Evolutionary conservation across 1,140 invertebrate genomes (phyloP).

Genomic region (Hermatobates lingyangjiaoensis): DNA sequence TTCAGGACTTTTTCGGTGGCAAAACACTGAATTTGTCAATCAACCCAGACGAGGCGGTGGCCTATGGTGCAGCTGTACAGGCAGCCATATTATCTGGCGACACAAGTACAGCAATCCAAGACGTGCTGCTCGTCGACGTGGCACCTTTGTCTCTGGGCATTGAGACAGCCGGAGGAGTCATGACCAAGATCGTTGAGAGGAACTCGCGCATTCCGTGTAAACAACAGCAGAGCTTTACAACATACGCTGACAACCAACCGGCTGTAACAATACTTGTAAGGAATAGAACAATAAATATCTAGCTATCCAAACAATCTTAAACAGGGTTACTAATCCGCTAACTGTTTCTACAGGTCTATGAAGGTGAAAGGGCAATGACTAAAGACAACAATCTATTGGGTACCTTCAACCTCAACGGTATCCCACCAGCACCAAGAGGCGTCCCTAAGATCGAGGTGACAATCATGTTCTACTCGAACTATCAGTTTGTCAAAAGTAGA

Average conservation of each 20-base stretch:
- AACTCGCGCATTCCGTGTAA: constrained; percentile 42
- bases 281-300: not conserved
- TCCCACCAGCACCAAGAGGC: constrained; percentile 84
- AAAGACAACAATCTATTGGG: constrained; percentile 83
- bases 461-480: too few species aligned
- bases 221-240: constrained; percentile 39
- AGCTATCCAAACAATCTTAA: not conserved
- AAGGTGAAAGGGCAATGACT: constrained; percentile 83
- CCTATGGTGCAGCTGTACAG: constrained; percentile 53
- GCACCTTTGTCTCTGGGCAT: constrained; percentile 27
- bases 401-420: constrained; percentile 83
- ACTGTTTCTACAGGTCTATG: constrained; percentile 36
- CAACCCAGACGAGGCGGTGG: constrained; percentile 61
- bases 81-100: constrained; percentile 52
- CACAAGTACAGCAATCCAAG: constrained; percentile 29
- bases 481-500: too few species aligned
- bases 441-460: constrained; percentile 85
- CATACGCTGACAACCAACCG: constrained; percentile 49
- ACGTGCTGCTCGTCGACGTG: constrained; percentile 33
- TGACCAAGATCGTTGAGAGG: constrained; percentile 40
- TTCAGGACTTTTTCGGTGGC: constrained; percentile 39
- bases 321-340: not conserved
- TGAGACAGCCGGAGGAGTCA: constrained; percentile 26
- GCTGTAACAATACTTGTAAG: constrained; percentile 56
- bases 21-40: constrained; percentile 48